phyloP scores from a whole-genome alignment of 1,140 invertebrate genomes.

The Diprion similis region DNA sequence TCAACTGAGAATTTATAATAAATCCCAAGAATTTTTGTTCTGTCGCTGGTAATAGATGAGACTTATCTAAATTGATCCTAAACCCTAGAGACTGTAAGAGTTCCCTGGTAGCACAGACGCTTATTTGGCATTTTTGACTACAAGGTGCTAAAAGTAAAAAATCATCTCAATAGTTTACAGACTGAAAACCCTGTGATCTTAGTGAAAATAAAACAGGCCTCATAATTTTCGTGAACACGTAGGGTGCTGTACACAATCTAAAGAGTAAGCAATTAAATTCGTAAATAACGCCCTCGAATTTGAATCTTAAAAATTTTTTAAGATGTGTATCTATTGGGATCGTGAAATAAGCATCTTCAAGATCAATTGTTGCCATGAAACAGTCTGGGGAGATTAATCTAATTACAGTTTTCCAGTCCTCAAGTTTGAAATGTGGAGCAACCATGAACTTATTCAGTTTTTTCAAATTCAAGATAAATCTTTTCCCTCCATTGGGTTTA shows the following conservation, averaged over 20 bases:
- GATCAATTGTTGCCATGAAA: no score
- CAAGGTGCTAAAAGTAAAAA: conserved; percentile 11
- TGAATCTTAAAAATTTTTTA: conserved; percentile 35
- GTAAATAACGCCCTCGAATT: conserved; percentile 31
- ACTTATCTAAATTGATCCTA: conserved; percentile 30
- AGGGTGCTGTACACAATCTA: conserved; percentile 27
- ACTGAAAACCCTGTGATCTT: conserved; percentile 21
- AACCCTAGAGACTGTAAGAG: conserved; percentile 32
- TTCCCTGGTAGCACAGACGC: conserved; percentile 8
- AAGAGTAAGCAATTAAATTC: conserved; percentile 36
- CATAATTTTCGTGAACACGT: conserved; percentile 37
- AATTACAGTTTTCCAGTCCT: no score
- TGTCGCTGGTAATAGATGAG: conserved; percentile 20
- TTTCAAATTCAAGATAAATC: conserved; percentile 21
- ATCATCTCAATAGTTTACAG: conserved; percentile 23
- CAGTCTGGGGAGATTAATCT: no score
- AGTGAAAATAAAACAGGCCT: conserved; percentile 20
- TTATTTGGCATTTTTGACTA: conserved; percentile 6
- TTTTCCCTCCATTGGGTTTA: conserved; percentile 12
- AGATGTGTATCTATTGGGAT: conserved; percentile 19
- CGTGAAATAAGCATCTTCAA: conserved; percentile 42
- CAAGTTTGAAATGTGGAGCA: no score
- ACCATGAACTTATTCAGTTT: no score
- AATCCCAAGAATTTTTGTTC: conserved; percentile 35
- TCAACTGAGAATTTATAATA: conserved; percentile 23